Base-by-base conservation (phyloP, 2,888 invertebrate genomes). In the Caenorhabditis sp. region DNA sequence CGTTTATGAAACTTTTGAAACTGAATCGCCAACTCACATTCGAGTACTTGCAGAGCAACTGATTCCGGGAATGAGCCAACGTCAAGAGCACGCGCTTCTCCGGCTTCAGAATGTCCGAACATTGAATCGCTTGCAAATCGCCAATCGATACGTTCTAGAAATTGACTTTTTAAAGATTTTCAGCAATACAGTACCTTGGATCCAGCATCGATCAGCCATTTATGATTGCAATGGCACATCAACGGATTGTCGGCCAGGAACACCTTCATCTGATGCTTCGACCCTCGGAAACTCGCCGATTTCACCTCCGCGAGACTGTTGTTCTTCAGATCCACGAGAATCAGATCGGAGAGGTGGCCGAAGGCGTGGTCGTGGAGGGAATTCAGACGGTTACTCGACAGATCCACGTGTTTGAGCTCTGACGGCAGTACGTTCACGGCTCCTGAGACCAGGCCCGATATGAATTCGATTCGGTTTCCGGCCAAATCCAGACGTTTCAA, bases 261-360 rank as follows among this genome's bases (percentile, higher is more conserved):
- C 1, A 80, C 9, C 35, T 75, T 62, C 4, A 80, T 50, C 22
- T 63, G 59, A 43, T 8, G 13, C 13, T 62, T 71, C 0, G 77
- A 68, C 1, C 79, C 77, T n/a, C 73, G 55, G 11, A 82, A 63
- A 32, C 70, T 59, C 0, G 76, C 62, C 20, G 74, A 65, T 20
- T 61, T 58, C 11, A 80, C 52, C 32, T 84, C 84, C 20, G 63
- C 55, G 24, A 84, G 24, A 4, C 63, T 63, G 53, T 84, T 84
- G 72, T 82, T 82, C 83, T 79, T 79, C 56, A 83, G 62, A 65
- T 82, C 79, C 52, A 84, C 45, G 9, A 81, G 46, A 8, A 74
- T 55, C 55, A 84, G 45, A 26, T 81, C 55, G 22, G 61, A 22
- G 24, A 82, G 37, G 26, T 76, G 70, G 5, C 46, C 43, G 6